Base-by-base conservation (phyloP, 2,113 vertebrate species). In the Ovibos moschatus region DNA sequence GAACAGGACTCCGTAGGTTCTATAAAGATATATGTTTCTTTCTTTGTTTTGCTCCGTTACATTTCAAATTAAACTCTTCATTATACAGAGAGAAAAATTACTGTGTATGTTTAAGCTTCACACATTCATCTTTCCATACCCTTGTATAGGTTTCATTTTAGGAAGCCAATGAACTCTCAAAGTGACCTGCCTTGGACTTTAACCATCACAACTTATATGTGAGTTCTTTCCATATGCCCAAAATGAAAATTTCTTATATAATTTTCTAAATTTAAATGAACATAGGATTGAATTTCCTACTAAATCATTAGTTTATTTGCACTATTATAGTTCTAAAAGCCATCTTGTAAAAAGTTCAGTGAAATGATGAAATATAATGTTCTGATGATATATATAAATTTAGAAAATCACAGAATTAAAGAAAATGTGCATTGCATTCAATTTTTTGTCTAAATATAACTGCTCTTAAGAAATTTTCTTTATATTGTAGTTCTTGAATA, bases 401-500 rank as follows among this genome's bases (percentile, higher is more conserved):
- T 94, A 1, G 71, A 57, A 88, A 87, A 74, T 71, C 15, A 91
- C 36, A 47, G 10, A 79, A 87, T 74, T 84, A 58, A 87, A 82
- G 47, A 85, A 96, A 76, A 82, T 58, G 7, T 9, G 3, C 3
- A 47, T 7, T 36, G 8, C 1, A 50, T n/a, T 94, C 53, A 94
- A 89, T 91, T 15, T 47, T 88, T 57, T 92, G 45, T 97, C 96
- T 89, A 10, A 7, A 4, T 28, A 5, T 91, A 94, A 92, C 14
- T 95, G 53, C 50, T 88, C 60, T 96, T 86, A 67, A 60, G 15
- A 98, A 87, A 88, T 96, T 96, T 95, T 10, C 15, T 90, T 25
- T 97, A 19, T 51, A 19, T 78, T 95, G 71, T 82, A 53, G 95
- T 87, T 97, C 89, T 60, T 94, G 30, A 94, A 55, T 43, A 83